Conservation (phyloP, 2,113 vertebrate species). For the Calidris pugnax region DNA sequence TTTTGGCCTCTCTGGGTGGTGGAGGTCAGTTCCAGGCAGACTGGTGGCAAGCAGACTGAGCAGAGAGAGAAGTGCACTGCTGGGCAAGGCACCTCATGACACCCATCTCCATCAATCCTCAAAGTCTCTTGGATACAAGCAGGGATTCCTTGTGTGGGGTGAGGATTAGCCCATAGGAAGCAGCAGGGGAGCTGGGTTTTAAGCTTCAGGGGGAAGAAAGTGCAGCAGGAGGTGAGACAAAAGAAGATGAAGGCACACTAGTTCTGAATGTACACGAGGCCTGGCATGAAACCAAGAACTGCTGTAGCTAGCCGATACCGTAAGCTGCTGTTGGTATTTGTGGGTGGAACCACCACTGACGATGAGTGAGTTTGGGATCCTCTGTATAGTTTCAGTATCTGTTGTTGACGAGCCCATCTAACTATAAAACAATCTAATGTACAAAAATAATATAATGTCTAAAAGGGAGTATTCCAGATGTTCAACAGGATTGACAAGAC, state of each 20-base stretch:
- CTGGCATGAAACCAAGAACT: background rate
- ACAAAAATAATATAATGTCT: background rate
- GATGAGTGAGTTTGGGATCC: background rate
- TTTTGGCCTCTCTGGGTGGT: fast-evolving
- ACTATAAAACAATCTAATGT: background rate
- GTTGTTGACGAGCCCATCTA: background rate
- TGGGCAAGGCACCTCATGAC: background rate
- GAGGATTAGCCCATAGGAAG: background rate
- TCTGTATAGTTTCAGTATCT: background rate
- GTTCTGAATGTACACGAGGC: background rate
- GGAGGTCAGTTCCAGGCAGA: background rate
- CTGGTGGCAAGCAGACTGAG: background rate
- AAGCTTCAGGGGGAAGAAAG: background rate
- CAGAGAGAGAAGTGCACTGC: background rate
- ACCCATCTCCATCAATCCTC: background rate
- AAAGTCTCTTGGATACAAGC: background rate
- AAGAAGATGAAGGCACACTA: background rate
- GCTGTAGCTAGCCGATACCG: background rate
- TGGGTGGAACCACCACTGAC: background rate
- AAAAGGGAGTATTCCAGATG: background rate
- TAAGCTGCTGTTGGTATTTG: background rate
- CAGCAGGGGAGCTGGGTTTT: background rate
- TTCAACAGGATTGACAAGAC: background rate
- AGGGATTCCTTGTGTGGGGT: background rate
- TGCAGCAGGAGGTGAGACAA: background rate